These are phyloP conservation scores for Aleiodes leptofemur DNA, from an alignment of 2,888 invertebrate species.

Conservation along the genomic window DNA sequence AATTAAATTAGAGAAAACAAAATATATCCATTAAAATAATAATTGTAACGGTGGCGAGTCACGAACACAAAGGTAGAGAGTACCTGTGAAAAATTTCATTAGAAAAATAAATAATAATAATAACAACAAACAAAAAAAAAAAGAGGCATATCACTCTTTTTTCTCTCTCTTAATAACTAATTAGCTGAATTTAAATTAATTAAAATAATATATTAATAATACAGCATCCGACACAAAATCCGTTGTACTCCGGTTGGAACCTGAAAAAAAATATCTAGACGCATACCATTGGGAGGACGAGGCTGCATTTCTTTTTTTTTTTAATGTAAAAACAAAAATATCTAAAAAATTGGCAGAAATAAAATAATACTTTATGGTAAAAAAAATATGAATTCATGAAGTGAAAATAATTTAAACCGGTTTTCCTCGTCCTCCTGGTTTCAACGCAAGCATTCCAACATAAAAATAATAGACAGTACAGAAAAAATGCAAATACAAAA, in stretches of 20 bases:
- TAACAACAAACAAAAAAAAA: not conserved
- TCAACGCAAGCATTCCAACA: slow-evolving; percentile 46
- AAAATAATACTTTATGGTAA: slow-evolving; percentile 19
- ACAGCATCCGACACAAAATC: slow-evolving; percentile 73
- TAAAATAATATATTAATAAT: slow-evolving; percentile 63
- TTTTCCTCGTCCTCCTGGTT: slow-evolving; percentile 44
- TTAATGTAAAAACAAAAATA: too few species aligned
- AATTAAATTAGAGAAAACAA: slow-evolving; percentile 21
- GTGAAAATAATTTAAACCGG: slow-evolving; percentile 19
- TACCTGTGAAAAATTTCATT: slow-evolving; percentile 47
- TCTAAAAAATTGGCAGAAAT: too few species aligned
- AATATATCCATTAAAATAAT: slow-evolving; percentile 29
- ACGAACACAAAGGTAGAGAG: slow-evolving; percentile 50
- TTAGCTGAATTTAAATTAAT: slow-evolving; percentile 65
- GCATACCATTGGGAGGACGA: slow-evolving; percentile 45
- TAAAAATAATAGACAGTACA: slow-evolving; percentile 27
- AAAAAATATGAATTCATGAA: not conserved
- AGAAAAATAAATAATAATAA: slow-evolving; percentile 31
- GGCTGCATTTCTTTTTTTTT: slow-evolving; percentile 6
- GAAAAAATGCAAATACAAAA: not conserved
- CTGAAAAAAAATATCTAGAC: slow-evolving; percentile 67
- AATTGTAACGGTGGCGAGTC: slow-evolving; percentile 33
- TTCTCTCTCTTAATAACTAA: slow-evolving; percentile 26
- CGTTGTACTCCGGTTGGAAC: slow-evolving; percentile 71
- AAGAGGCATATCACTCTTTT: slow-evolving; percentile 25